These are phyloP conservation scores for Nemoura dubitans DNA, from an alignment of 2,888 invertebrate genomes.

Conservation along the genomic window DNA sequence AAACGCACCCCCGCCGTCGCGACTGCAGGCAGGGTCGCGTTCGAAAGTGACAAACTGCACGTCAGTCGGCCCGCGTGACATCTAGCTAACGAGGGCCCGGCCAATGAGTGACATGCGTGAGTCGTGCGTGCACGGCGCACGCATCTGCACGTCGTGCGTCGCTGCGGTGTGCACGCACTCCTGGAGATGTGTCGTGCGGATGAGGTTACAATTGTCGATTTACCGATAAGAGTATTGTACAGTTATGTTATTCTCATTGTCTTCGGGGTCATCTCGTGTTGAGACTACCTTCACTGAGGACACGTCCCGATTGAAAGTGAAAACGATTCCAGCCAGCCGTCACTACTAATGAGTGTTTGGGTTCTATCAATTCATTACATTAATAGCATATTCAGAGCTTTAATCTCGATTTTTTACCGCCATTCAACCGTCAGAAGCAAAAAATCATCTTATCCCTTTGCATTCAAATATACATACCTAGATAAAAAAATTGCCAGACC, in stretches of 20 bases:
- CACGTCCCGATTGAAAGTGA: background rate
- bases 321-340: background rate
- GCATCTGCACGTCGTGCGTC: background rate
- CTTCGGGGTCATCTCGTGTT: background rate
- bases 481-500: background rate
- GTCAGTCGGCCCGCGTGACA: background rate
- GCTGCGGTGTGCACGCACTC: too few species aligned
- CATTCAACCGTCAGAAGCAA: background rate
- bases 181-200: background rate
- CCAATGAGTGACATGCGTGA: background rate
- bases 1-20: background rate
- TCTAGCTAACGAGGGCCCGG: background rate
- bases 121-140: background rate
- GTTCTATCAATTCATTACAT: background rate
- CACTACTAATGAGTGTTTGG: background rate
- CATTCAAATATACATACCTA: background rate
- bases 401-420: background rate
- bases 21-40: background rate
- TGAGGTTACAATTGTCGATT: background rate
- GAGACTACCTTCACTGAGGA: background rate
- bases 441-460: background rate
- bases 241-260: background rate
- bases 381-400: background rate
- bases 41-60: slow-evolving; percentile 8
- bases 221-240: background rate